Conservation (phyloP, 2,797 vertebrate species). For the Scarus forsteni region DNA sequence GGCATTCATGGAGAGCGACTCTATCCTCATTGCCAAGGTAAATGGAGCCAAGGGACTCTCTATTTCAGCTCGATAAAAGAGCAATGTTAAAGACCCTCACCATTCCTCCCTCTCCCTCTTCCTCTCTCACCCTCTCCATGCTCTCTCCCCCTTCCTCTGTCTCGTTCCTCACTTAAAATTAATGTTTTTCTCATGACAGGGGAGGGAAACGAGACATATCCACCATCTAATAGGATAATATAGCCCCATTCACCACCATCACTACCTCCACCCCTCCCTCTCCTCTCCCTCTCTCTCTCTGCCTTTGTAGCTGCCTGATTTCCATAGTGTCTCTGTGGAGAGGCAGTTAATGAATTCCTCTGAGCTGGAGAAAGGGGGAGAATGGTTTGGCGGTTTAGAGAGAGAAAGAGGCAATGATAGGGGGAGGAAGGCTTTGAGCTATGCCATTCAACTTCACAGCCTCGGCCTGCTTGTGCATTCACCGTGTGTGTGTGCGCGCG, state of each 20-base stretch:
- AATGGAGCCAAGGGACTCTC: constrained; percentile 98
- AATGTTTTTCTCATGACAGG: constrained; percentile 86
- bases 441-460: constrained; percentile 98
- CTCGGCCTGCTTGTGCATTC: constrained; percentile 96
- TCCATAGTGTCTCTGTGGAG: constrained; percentile 97
- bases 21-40: constrained; percentile 99
- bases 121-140: constrained; percentile 17
- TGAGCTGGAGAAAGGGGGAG: constrained; percentile 94
- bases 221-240: constrained; percentile 87
- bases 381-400: constrained; percentile 88
- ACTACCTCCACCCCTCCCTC: constrained; percentile 61
- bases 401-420: constrained; percentile 79
- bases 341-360: constrained; percentile 98
- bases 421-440: constrained; percentile 92
- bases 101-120: constrained; percentile 44
- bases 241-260: constrained; percentile 79
- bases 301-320: constrained; percentile 95
- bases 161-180: constrained; percentile 83
- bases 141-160: constrained; percentile 49
- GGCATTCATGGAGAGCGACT: constrained; percentile 97
- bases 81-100: constrained; percentile 87
- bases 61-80: constrained; percentile 97
- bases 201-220: constrained; percentile 85
- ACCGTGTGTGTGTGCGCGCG: constrained; percentile 71
- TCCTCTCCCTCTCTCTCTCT: constrained; percentile 87